Evolutionary conservation across 2,797 vertebrate species (phyloP).

Genomic region (Basileuterus tristriatus): DNA sequence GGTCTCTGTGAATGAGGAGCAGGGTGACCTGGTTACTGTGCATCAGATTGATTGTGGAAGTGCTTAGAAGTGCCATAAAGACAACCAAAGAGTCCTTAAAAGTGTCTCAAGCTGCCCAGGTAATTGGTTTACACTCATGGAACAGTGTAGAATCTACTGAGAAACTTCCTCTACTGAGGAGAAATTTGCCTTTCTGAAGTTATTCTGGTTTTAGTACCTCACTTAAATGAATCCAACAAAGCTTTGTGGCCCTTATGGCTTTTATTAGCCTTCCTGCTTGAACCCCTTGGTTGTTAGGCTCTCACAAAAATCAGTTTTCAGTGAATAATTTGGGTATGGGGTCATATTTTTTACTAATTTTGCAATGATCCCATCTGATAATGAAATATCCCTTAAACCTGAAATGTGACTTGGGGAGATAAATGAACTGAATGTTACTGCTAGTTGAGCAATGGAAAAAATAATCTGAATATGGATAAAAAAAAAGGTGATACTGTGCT

Average conservation of each 20-base stretch:
- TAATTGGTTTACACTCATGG: background rate
- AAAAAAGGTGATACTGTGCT: background rate
- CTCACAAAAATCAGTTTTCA: background rate
- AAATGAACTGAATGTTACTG: background rate
- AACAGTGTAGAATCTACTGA: fast-evolving
- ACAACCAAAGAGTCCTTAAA: background rate
- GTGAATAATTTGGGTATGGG: background rate
- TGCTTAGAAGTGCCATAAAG: background rate
- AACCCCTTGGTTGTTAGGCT: background rate
- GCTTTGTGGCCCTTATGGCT: background rate
- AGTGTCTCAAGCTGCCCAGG: background rate
- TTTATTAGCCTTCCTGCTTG: background rate
- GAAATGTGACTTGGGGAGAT: background rate
- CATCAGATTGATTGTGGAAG: background rate
- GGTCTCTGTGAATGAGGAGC: background rate
- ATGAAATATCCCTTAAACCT: background rate
- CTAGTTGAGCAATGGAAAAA: background rate
- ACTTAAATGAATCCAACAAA: background rate
- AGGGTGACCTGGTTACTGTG: background rate
- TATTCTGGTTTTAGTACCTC: background rate
- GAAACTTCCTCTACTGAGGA: background rate
- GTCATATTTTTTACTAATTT: background rate
- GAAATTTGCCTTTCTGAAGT: background rate
- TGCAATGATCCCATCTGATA: background rate
- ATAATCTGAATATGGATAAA: background rate